A percentile compares a stretch with the other conserved stretches of the same genome.
Evolutionary conservation across 2,113 vertebrate genomes (phyloP).

Genomic region (Psilopsiagon aymara): DNA sequence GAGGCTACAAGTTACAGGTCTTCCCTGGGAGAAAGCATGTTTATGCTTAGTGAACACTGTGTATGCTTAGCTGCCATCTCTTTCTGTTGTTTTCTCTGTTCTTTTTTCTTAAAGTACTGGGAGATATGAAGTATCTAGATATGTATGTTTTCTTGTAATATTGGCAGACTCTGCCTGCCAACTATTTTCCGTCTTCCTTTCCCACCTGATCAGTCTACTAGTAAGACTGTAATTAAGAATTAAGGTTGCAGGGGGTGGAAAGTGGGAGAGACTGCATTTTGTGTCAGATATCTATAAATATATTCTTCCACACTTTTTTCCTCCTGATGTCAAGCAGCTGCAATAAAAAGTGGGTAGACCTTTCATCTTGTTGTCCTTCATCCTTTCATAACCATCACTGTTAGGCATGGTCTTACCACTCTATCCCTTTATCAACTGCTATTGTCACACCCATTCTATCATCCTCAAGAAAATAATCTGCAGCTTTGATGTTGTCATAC

Average conservation of each 20-base stretch:
- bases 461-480: background rate
- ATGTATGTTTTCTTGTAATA: background rate
- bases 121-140: background rate
- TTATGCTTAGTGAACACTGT: background rate
- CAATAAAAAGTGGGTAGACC: background rate
- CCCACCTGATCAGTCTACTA: background rate
- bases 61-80: background rate
- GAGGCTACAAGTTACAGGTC: background rate
- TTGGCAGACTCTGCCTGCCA: background rate
- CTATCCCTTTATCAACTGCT: background rate
- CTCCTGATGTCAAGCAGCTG: background rate
- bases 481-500: background rate
- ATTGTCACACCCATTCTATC: background rate
- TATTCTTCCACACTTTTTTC: background rate
- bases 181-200: background rate
- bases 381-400: background rate
- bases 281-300: background rate
- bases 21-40: background rate
- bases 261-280: background rate
- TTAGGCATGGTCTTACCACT: background rate
- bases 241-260: background rate
- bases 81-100: background rate
- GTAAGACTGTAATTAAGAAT: background rate
- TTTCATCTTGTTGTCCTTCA: background rate
- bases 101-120: background rate